A percentile compares a stretch with the other conserved stretches of the same genome.
Evolutionary conservation across 2,888 invertebrate species (phyloP).

Genomic region (Ganaspis brasiliensis): DNA sequence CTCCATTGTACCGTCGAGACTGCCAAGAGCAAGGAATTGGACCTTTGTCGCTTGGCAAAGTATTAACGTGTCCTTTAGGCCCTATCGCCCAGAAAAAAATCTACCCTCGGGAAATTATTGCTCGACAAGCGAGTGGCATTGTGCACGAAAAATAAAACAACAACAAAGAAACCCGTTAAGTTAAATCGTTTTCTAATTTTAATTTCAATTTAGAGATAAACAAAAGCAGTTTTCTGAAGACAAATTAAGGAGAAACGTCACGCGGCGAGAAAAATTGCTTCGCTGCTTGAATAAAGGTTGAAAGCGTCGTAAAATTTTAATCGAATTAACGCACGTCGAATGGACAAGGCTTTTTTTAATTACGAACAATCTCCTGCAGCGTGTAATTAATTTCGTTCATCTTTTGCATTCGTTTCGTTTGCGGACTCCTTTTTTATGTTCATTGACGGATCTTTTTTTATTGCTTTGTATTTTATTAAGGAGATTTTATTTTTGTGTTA

Average conservation of each 20-base stretch:
- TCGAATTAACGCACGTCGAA: conserved; percentile 32
- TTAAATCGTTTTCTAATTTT: neutral
- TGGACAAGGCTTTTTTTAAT: conserved; percentile 19
- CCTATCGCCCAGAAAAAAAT: conserved; percentile 69
- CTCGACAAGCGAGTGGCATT: neutral
- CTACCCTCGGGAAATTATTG: conserved; percentile 76
- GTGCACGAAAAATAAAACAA: neutral
- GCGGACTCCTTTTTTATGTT: conserved; percentile 15
- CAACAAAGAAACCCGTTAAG: neutral
- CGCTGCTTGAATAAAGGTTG: neutral
- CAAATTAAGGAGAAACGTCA: conserved; percentile 10
- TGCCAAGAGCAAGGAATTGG: conserved; percentile 68
- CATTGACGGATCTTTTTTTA: conserved; percentile 1
- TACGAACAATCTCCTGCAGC: conserved; percentile 4
- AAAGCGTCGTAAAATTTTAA: conserved; percentile 32
- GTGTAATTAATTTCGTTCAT: conserved; percentile 13
- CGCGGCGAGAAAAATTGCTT: conserved; percentile 12
- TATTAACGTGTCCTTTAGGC: conserved; percentile 75
- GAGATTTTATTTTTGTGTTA: neutral
- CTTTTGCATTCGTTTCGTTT: conserved; percentile 12
- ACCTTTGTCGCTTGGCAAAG: conserved; percentile 74
- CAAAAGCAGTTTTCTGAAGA: neutral
- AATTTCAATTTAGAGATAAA: neutral
- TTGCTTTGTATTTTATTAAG: neutral
- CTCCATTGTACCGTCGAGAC: conserved; percentile 58